These are phyloP conservation scores for Xestia ashworthii DNA, from an alignment of 2,888 invertebrate species.

Conservation along the genomic window DNA sequence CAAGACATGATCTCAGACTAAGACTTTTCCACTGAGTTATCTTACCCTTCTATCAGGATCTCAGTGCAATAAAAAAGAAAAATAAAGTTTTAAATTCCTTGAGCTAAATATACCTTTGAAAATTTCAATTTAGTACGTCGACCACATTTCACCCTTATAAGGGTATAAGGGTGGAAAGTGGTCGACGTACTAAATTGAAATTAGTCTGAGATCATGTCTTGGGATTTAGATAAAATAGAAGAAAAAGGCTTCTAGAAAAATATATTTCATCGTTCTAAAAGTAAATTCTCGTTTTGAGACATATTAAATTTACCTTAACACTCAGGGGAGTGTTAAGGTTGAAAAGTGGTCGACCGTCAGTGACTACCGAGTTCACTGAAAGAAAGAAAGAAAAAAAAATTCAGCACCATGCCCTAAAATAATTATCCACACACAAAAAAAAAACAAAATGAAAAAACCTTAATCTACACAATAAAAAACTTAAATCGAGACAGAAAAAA, in stretches of 20 bases:
- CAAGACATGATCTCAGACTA: neutral
- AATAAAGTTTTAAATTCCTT: neutral
- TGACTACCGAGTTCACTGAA: no score
- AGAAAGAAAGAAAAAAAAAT: no score
- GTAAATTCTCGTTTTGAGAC: neutral
- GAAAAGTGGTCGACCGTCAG: no score
- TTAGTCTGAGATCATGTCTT: neutral
- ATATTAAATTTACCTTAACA: neutral
- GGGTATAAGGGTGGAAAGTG: no score
- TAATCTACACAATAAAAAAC: no score
- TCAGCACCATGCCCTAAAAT: no score
- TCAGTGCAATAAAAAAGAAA: neutral
- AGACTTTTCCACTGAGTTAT: constrained; percentile 7
- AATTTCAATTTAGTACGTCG: neutral
- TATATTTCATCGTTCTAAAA: neutral
- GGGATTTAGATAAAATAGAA: constrained; percentile 21
- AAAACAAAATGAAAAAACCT: no score
- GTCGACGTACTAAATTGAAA: neutral
- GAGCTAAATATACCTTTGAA: neutral
- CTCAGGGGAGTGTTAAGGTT: no score
- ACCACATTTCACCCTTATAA: no score
- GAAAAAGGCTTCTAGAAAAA: neutral
- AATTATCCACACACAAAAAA: no score
- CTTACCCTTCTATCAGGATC: neutral
- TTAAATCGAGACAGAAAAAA: no score